Percentiles rank a stretch among this genome's conserved stretches.
Evolutionary conservation across 2,888 invertebrate genomes (phyloP).

Genomic region (Microctonus aethiopoides): DNA sequence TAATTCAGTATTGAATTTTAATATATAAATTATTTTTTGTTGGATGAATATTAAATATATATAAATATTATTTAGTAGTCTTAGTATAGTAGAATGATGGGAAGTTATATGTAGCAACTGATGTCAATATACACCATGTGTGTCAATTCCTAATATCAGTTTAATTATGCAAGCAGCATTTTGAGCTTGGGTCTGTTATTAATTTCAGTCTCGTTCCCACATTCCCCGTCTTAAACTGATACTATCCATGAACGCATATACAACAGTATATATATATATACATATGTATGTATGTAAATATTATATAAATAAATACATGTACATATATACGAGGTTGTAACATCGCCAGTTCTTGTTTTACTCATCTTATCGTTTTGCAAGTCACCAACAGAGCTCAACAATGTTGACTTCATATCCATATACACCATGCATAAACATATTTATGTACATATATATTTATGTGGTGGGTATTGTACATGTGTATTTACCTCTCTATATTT

Average conservation of each 20-base stretch:
- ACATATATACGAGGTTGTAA: slow-evolving; percentile 26
- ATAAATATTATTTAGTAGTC: too few species aligned
- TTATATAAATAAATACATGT: not conserved
- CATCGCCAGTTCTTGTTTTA: slow-evolving; percentile 15
- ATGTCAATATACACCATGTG: slow-evolving; percentile 37
- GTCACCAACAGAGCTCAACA: not conserved
- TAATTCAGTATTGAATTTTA: too few species aligned
- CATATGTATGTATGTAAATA: not conserved
- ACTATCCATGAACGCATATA: slow-evolving; percentile 23
- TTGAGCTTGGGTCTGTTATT: slow-evolving; percentile 57
- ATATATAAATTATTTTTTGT: too few species aligned
- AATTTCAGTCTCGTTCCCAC: slow-evolving; percentile 55
- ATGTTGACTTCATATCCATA: slow-evolving; percentile 31
- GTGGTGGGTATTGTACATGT: not conserved
- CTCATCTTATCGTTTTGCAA: slow-evolving; percentile 4
- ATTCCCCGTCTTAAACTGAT: slow-evolving; percentile 47
- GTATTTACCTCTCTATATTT: not conserved
- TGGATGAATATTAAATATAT: too few species aligned
- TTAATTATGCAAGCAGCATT: slow-evolving; percentile 60
- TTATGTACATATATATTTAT: not conserved
- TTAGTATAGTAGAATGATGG: too few species aligned
- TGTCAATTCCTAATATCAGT: slow-evolving; percentile 57
- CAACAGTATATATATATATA: not conserved
- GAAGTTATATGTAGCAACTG: not conserved
- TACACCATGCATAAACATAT: too few species aligned